Base-by-base conservation (phyloP, 2,113 vertebrate genomes). In the Laterallus jamaicensis region DNA sequence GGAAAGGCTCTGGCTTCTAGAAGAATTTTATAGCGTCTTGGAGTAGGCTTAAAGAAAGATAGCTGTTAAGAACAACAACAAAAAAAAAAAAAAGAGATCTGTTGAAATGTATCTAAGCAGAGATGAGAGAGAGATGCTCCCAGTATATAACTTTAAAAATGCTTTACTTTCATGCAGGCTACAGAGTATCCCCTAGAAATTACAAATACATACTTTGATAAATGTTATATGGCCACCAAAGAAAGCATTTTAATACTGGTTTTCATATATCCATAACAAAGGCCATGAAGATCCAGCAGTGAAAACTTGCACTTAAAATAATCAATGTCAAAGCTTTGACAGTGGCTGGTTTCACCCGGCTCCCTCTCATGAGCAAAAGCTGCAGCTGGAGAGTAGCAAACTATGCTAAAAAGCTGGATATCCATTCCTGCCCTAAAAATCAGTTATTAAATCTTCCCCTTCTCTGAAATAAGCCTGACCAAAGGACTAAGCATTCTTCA, bases 1-100 rank as follows among this genome's bases (percentile, higher is more conserved):
- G 99, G 99, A 96, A 99, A 99, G 64, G 99, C 99, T 93, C 95
- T 99, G 86, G 98, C 97, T 97, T 99, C 99, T 39, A 99, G 98
- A 54, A 99, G 98, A 96, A 99, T 99, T 98, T 99, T 99, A 94
- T 98, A 97, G 5, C 99, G 98, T 73, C 96, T 97, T 52, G 98
- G 73, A 9, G 99, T 99, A 56, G 99, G 99, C 69, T 98, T 99
- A 97, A 99, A 99, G 97, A 99, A 99, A 37, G 99, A 98, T 54
- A 99, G 97, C 99, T 99, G 97, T 90, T 96, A 94, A 73, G 71
- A 50, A 80, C 12, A 73, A 54, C 25, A 29, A 52, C 44, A 95
- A 95, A 96, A 71, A 32, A 83, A 35, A 96, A 63, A 32, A 83
- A 35, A 81, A 12, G 52, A 66, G 25, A 93, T 80, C 94, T 55